Conservation (phyloP, 1,140 invertebrate species). For the Leptonema lineaticorne region DNA sequence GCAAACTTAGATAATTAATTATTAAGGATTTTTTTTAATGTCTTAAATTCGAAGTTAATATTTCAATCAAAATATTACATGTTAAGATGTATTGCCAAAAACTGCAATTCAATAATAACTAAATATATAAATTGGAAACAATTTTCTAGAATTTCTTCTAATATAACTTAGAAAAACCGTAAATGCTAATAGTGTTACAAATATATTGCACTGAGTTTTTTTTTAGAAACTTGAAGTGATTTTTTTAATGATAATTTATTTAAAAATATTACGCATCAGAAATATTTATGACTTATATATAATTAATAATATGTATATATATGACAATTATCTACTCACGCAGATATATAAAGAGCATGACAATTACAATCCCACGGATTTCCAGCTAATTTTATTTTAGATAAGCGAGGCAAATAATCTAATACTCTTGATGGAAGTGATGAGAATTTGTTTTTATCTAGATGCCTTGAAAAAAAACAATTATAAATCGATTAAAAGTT, state of each 20-base stretch:
- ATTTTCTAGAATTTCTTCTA: too few relatives aligned
- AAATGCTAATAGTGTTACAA: too few relatives aligned
- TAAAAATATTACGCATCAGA: not conserved
- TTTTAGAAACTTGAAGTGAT: too few relatives aligned
- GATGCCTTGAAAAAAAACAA: constrained; percentile 62
- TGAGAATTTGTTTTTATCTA: constrained; percentile 78
- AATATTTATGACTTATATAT: not conserved
- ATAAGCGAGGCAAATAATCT: constrained; percentile 65
- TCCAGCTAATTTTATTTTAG: constrained; percentile 73
- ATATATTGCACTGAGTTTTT: too few relatives aligned
- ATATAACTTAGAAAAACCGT: too few relatives aligned
- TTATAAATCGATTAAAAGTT: constrained; percentile 5
- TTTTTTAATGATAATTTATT: not conserved
- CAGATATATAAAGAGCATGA: constrained; percentile 69
- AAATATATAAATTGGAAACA: too few relatives aligned
- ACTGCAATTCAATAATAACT: too few relatives aligned
- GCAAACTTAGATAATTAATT: too few relatives aligned
- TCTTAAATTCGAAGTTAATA: too few relatives aligned
- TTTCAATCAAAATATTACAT: too few relatives aligned
- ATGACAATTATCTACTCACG: constrained; percentile 49
- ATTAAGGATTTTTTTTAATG: too few relatives aligned
- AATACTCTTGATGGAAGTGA: constrained; percentile 69
- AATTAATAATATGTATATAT: not conserved
- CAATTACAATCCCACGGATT: constrained; percentile 90
- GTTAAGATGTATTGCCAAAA: too few relatives aligned